Evolutionary conservation across 2,888 invertebrate genomes (phyloP), one percentile per base, ranked within the genome.

Genomic region (Caenorhabditis sp.): DNA sequence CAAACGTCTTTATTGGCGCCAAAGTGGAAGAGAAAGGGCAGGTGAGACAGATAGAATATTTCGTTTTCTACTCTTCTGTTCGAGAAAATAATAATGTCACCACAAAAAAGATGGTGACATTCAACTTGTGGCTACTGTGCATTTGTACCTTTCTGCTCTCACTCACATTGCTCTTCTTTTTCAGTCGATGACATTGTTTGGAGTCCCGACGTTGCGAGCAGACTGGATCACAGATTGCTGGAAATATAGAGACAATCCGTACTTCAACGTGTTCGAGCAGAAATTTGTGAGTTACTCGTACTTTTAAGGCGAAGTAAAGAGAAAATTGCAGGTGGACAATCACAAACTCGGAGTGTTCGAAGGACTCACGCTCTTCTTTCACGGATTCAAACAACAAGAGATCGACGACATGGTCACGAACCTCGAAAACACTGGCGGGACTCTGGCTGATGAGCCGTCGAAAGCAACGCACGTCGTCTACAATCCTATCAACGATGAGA

Each of bases 391-490:
- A 39, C 48, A 50, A 9, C 32, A 62, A 17, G 78, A 78, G 17
- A 65, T 66, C 3, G 78, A 78, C 6, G 78, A 78, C 50, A 78
- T 78, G 78, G 8, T 55, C 5, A 62, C 46, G 11, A 66, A 62
- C 58, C 27, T 78, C 15, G 41, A 78, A 3, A 58, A 73, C 20
- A 66, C 45, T 6, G 65, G 62, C 7, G 71, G 76, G 27, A n/a
- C 27, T 0, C 43, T 66, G 22, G 66, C 61, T 3, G 56, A 59
- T 11, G 45, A 55, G 13, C 20, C 62, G 1, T 35, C 59, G 13
- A 41, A 72, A 41, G 78, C 78, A 0, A 68, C 78, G 3, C 78
- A 78, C 35, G 68, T 78, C 6, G 78, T 78, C 1, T 78, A 78
- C 46, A 78, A 78, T 56, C 56, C 71, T 7, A 32, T 32, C 8